A percentile compares a stretch with the other conserved stretches of the same genome.
Evolutionary conservation across 2,113 vertebrate species (phyloP).

Genomic region (Engystomops pustulosus): DNA sequence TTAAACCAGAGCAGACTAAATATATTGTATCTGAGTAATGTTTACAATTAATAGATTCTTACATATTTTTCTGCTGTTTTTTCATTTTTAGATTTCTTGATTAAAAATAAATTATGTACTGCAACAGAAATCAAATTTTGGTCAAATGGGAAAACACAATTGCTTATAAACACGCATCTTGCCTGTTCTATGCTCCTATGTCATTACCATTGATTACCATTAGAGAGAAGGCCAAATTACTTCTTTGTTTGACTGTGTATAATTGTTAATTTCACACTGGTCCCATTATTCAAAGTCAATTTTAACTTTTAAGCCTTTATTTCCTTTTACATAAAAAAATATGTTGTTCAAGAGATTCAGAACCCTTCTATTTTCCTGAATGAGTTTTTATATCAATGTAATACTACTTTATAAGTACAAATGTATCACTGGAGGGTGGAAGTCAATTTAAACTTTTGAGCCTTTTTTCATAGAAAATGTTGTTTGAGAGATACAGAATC

Average conservation of each 20-base stretch:
- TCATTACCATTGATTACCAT: slow-evolving; percentile 23
- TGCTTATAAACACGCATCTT: neutral
- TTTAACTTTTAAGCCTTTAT: neutral
- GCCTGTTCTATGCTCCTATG: neutral
- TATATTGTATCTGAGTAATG: neutral
- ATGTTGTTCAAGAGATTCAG: too few species aligned
- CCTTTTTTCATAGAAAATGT: too few species aligned
- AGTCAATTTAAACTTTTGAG: too few species aligned
- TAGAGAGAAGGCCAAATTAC: slow-evolving; percentile 5
- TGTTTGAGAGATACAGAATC: too few species aligned
- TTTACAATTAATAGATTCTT: neutral
- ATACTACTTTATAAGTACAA: too few species aligned
- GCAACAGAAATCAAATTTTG: neutral
- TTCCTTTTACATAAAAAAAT: too few species aligned
- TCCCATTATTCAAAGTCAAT: neutral
- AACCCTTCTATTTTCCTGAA: too few species aligned
- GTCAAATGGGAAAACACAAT: neutral
- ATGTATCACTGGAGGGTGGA: too few species aligned
- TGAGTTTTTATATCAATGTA: too few species aligned
- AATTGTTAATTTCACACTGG: neutral
- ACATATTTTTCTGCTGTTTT: neutral
- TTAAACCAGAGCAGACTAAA: neutral
- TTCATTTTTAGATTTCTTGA: neutral
- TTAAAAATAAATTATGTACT: neutral
- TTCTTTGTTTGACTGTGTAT: neutral